Base-by-base conservation (phyloP, 2,888 invertebrate species). In the Dascillus cervinus region DNA sequence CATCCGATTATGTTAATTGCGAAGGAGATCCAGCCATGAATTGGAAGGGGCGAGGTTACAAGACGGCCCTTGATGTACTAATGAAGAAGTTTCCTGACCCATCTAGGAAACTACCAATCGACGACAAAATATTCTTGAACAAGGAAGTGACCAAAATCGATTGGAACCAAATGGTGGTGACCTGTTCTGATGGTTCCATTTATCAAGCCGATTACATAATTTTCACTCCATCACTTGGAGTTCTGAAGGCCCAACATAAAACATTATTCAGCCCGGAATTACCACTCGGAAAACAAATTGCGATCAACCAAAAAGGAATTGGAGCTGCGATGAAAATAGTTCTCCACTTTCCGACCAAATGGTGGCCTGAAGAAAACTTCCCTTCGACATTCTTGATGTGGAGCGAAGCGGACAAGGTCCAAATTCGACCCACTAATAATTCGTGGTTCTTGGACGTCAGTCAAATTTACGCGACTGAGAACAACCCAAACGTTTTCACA, bases 41-140 rank as follows among this genome's bases (percentile, higher is more conserved):
- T 51, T 90, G 87, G 88, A 82, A 80, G 45, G 72, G 75, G 29
- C 73, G 69, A 37, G 86, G 86, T 2, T 88, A 74, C 53, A 70
- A 67, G 39, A 78, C 70, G 2, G 64, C 88, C 31, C 61, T 89
- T 26, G 72, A 80, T 45, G 50, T 85, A 23, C 64, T 89, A 39
- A 68, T 77, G 73, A 31, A 36, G 15, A 31, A 25, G 5, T 9
- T 21, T 9, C 23, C 22, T 4, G 20, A 32, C 9, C 37, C 29
- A 6, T 10, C 13, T 4, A 25, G 22, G 5, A 21, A 28, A 2
- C 11, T 41, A 9, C 39, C 36, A 10, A 36, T 44, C 8, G 47
- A 52, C 1, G 47, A 53, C 0, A 55, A 44, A 34, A 36, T 47
- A 9, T 5, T 37, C 11, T n/a, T 45, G 6, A 43, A 47, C 8